These are phyloP conservation scores for Conomelus anceps DNA, from an alignment of 2,888 invertebrate species.

Conservation along the genomic window DNA sequence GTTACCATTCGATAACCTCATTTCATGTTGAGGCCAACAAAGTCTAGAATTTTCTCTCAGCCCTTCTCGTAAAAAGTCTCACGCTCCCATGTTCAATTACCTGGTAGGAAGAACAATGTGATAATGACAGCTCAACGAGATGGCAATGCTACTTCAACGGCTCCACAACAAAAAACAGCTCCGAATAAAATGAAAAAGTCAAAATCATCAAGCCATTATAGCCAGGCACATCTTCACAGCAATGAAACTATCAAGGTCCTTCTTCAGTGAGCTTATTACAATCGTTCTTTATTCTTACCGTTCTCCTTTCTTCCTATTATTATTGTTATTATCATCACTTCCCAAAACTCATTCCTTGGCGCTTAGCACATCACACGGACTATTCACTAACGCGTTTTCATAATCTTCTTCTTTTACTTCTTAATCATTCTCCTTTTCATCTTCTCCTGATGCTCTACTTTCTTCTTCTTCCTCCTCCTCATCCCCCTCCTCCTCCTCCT, in stretches of 20 bases:
- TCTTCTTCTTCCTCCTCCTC: background rate
- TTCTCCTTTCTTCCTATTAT: background rate
- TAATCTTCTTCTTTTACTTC: too few relatives aligned
- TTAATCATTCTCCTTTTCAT: background rate
- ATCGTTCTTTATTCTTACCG: background rate
- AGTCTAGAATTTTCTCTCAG: too few relatives aligned
- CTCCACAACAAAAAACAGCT: background rate
- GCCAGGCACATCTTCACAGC: background rate
- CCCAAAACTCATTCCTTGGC: background rate
- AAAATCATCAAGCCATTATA: background rate
- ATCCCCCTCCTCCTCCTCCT: background rate
- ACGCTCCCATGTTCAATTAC: background rate
- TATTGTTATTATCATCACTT: background rate
- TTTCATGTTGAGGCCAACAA: background rate
- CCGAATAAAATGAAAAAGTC: background rate
- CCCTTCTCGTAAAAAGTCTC: background rate
- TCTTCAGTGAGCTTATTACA: background rate
- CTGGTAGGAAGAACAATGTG: background rate
- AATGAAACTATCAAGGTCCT: background rate
- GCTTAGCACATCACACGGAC: background rate
- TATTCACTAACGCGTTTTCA: background rate
- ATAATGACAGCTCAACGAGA: background rate
- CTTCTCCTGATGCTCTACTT: background rate
- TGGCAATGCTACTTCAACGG: background rate
- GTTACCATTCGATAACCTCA: too few relatives aligned